Conservation (phyloP, 2,888 invertebrate genomes). For the Sceliomorpha sp. region DNA sequence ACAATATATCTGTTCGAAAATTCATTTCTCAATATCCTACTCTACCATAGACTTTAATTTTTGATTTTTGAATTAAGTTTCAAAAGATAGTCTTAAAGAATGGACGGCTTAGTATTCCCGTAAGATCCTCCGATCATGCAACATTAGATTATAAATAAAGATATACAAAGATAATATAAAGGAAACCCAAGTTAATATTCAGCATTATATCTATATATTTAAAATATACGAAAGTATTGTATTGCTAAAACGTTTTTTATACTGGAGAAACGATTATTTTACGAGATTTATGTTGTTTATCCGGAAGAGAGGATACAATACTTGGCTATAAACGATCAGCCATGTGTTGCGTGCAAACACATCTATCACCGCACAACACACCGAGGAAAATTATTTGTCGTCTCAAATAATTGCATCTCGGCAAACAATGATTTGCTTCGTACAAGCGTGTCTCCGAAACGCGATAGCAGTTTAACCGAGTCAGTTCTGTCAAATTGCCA, state of each 20-base stretch:
- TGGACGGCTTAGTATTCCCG: no score
- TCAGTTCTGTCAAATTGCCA: conserved; percentile 39
- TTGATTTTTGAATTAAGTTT: no score
- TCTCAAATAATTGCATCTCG: conserved; percentile 41
- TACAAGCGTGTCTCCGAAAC: conserved; percentile 15
- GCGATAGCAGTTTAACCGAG: conserved; percentile 14
- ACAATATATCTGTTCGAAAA: no score
- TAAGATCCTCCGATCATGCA: no score
- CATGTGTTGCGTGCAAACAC: conserved; percentile 50
- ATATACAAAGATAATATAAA: no score
- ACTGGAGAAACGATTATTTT: conserved; percentile 34
- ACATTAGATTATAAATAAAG: no score
- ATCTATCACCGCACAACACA: conserved; percentile 41
- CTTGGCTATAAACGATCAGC: conserved; percentile 39
- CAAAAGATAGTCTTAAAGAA: no score
- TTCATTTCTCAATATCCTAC: no score
- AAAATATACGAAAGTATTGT: no score
- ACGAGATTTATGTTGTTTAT: conserved; percentile 46
- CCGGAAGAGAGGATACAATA: conserved; percentile 23
- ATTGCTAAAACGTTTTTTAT: conserved; percentile 7
- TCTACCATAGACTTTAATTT: no score
- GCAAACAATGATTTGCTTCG: conserved; percentile 42
- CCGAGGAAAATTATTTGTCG: conserved; percentile 51
- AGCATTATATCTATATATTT: no score
- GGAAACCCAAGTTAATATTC: no score